Conservation (phyloP, 2,797 vertebrate species). For the Myioborus miniatus region DNA sequence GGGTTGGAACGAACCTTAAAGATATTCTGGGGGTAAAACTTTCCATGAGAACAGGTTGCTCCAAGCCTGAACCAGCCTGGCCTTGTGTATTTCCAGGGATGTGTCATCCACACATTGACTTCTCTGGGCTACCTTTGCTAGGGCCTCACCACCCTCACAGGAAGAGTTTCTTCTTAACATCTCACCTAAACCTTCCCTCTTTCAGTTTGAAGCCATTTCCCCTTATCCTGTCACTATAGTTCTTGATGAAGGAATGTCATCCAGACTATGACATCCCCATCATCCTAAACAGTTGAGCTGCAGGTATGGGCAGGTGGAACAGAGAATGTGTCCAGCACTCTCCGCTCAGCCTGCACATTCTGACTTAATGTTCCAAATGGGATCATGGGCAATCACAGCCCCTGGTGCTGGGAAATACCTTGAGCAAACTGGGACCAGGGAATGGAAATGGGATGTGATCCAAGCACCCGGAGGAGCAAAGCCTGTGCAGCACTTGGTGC, state of each 20-base stretch:
- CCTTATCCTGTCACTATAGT: not conserved
- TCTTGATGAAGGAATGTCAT: not conserved
- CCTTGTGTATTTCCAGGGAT: not conserved
- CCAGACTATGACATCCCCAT: not conserved
- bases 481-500: not conserved
- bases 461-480: not conserved
- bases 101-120: not conserved
- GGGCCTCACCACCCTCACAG: not conserved
- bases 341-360: not conserved
- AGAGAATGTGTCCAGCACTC: not conserved
- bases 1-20: not conserved
- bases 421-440: not conserved
- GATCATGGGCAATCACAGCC: fast-evolving
- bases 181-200: not conserved
- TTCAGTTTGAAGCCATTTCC: not conserved
- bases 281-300: not conserved
- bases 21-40: too few relatives aligned
- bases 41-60: not conserved
- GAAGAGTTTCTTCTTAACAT: not conserved
- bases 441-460: not conserved
- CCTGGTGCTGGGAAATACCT: not conserved
- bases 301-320: not conserved
- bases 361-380: not conserved
- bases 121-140: not conserved
- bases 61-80: not conserved